Conservation (phyloP, 2,797 vertebrate species). For the Oreochromis mossambicus region DNA sequence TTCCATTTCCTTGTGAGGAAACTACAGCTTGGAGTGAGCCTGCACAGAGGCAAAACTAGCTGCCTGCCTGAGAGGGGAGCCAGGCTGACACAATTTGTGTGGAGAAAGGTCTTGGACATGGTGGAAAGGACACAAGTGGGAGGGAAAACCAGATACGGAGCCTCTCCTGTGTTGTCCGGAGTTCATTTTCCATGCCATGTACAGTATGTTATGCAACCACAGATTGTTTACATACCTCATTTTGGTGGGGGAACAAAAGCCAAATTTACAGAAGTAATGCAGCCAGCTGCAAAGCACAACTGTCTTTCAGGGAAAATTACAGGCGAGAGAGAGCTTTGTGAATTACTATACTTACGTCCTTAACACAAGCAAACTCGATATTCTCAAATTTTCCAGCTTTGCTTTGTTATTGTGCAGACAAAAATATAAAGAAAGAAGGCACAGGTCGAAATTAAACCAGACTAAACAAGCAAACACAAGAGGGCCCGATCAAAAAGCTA, state of each 20-base stretch:
- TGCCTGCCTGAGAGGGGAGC: constrained; percentile 43
- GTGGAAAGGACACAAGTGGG: constrained; percentile 56
- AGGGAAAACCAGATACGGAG: constrained; percentile 76
- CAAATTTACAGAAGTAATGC: constrained; percentile 55
- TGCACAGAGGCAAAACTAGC: constrained; percentile 23
- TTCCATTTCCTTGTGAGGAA: neutral
- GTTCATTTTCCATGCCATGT: constrained; percentile 55
- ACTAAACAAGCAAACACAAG: constrained; percentile 10
- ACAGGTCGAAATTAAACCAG: neutral
- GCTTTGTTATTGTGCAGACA: neutral
- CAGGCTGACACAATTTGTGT: constrained; percentile 54
- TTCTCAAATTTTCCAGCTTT: neutral
- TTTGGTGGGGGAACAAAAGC: constrained; percentile 40
- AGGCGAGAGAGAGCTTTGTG: neutral
- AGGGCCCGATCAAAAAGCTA: neutral
- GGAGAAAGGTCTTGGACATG: constrained; percentile 62
- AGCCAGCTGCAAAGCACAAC: constrained; percentile 32
- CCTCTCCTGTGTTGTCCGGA: neutral
- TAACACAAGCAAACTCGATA: constrained; percentile 7
- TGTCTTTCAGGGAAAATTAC: constrained; percentile 7
- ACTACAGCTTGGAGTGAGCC: neutral
- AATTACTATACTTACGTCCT: constrained; percentile 14
- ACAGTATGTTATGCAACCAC: constrained; percentile 73
- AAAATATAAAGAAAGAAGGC: neutral
- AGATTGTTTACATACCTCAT: constrained; percentile 73